Evolutionary conservation across 2,113 vertebrate species (phyloP).

Genomic region (Hemiscyllium ocellatum): DNA sequence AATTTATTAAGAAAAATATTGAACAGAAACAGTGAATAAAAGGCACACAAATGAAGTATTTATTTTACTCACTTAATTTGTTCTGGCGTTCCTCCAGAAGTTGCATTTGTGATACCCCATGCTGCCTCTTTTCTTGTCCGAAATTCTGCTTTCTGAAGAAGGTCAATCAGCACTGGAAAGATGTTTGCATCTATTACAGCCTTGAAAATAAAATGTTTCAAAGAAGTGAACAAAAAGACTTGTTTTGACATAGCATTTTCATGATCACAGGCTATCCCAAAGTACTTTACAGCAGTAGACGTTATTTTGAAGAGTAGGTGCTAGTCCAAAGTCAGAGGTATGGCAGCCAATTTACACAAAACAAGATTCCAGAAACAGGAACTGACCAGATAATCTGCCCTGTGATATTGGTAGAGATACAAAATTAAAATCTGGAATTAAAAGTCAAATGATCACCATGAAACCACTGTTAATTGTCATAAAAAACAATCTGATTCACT

Average conservation of each 20-base stretch:
- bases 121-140: slow-evolving; percentile 95
- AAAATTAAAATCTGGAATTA: too few relatives aligned
- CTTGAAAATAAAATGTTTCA: slow-evolving; percentile 50
- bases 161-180: slow-evolving; percentile 93
- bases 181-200: slow-evolving; percentile 96
- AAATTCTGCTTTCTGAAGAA: slow-evolving; percentile 95
- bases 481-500: too few relatives aligned
- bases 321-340: too few relatives aligned
- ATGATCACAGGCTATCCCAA: background rate
- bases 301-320: too few relatives aligned
- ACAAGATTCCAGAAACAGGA: too few relatives aligned
- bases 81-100: slow-evolving; percentile 88
- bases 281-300: too few relatives aligned
- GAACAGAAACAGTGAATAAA: background rate
- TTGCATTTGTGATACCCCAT: slow-evolving; percentile 96
- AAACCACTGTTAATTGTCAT: too few relatives aligned
- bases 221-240: accelerated
- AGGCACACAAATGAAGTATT: background rate
- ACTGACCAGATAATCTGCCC: too few relatives aligned
- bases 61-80: slow-evolving; percentile 78
- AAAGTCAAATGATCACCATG: too few relatives aligned
- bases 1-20: background rate
- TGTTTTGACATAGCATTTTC: background rate
- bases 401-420: too few relatives aligned
- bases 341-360: too few relatives aligned